These are phyloP conservation scores for Gisinianus flammeolus DNA, from an alignment of 2,888 invertebrate genomes.

Conservation along the genomic window DNA sequence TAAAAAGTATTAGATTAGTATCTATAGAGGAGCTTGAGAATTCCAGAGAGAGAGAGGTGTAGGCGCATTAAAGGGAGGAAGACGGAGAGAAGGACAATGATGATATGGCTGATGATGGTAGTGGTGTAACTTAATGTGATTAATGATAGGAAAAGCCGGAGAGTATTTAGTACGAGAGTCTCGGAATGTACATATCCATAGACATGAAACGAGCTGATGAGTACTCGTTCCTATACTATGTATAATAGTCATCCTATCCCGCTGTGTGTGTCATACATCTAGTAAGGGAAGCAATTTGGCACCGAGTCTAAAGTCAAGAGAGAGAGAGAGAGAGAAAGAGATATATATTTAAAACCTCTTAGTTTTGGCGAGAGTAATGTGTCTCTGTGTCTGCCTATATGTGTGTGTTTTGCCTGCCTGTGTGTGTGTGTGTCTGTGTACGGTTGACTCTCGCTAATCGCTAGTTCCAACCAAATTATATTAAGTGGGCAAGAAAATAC, in stretches of 20 bases:
- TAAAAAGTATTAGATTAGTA: neutral
- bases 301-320: conserved; percentile 19
- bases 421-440: neutral
- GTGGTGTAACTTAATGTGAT: conserved; percentile 45
- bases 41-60: conserved; percentile 21
- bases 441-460: conserved; percentile 19
- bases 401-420: neutral
- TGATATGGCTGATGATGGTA: conserved; percentile 34
- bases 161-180: conserved; percentile 28
- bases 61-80: conserved; percentile 33
- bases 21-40: neutral
- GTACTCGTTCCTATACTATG: too few relatives aligned
- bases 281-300: conserved; percentile 36
- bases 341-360: conserved; percentile 45
- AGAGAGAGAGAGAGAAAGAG: neutral
- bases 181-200: conserved; percentile 8
- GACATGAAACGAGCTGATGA: too few relatives aligned
- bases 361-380: conserved; percentile 19
- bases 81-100: conserved; percentile 25
- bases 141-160: conserved; percentile 43
- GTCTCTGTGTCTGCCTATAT: neutral
- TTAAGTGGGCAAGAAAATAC: conserved; percentile 44
- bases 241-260: neutral
- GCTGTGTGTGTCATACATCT: neutral
- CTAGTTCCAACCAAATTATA: conserved; percentile 37